Evolutionary conservation across 2,888 invertebrate species (phyloP), one percentile per base, ranked within the genome.

Genomic region (Eupithecia tripunctaria): DNA sequence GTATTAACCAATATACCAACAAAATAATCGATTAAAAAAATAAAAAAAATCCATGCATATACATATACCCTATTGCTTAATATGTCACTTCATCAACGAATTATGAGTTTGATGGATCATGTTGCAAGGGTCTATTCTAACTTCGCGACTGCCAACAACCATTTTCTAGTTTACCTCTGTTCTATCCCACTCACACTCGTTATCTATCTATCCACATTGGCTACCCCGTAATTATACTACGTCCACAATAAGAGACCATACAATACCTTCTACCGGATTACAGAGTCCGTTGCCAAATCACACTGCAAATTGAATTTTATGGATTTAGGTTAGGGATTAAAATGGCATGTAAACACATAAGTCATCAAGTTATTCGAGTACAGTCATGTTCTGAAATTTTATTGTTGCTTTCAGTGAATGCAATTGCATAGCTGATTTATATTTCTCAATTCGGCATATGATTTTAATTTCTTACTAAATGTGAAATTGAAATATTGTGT

Each of bases 301-400:
- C 68, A 56, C 56, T 60, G 71, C 51, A 74, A 74, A 74, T 72
- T 74, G 70, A 69, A 72, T 74, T 74, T 74, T 74, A 74, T 67
- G 69, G 63, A 66, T 43, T 67, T 67, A 67, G 64, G 63, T 74
- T 74, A 74, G 56, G 71, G 63, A 72, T 71, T 72, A 72, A 67
- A 72, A 69, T 72, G 29, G 69, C 67, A 59, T 74, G 71, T 38
- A 59, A 65, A 38, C 68, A 47, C 68, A 68, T 71, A 71, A 68
- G 70, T 74, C 64, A 70, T 56, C 25, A 56, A 56, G 12, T 51
- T 25, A 12, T 25, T 51, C 21, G 0, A 21, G 56, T 56, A 56
- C 56, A 51, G 12, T 56, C 25, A 25, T 56, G 56, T 5, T 25
- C 12, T 56, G 25, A 56, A 56, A 12, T 56, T 56, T 51, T 12